phyloP scores from a whole-genome alignment of 2,888 invertebrate species.

The Hedya salicella region DNA sequence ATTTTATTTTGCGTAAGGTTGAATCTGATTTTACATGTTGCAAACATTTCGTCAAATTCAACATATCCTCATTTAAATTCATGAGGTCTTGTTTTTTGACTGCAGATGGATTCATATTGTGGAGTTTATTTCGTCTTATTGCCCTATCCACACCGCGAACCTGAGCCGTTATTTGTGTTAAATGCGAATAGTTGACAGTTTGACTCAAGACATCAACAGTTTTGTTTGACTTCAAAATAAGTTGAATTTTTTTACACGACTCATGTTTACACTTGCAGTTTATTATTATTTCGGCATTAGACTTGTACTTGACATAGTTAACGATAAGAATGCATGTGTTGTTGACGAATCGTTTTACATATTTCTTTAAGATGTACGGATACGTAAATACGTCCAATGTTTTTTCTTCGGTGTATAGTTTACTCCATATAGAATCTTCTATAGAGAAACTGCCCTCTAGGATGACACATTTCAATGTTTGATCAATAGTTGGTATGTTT shows the following conservation, averaged over 20 bases:
- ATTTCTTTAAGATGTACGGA: not conserved
- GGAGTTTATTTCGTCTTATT: not conserved
- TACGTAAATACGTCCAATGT: not conserved
- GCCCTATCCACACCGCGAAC: constrained; percentile 3
- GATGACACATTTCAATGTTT: not conserved
- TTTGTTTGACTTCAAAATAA: not conserved
- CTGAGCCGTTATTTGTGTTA: not conserved
- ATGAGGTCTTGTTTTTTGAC: not conserved
- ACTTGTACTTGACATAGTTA: not conserved
- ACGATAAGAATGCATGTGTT: not conserved
- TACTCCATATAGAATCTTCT: not conserved
- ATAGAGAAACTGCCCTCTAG: not conserved
- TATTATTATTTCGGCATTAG: not conserved
- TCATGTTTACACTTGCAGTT: constrained; percentile 4
- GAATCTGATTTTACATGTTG: not conserved
- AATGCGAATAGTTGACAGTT: not conserved
- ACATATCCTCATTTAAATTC: not conserved
- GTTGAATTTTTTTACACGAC: not conserved
- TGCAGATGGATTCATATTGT: not conserved
- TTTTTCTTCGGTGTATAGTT: not conserved
- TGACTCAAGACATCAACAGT: not conserved
- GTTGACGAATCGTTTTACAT: not conserved
- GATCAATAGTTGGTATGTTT: not conserved
- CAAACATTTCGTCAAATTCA: not conserved
- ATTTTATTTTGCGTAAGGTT: not conserved